These are phyloP conservation scores for Trinectes maculatus DNA, from an alignment of 2,113 vertebrate species.

Conservation along the genomic window DNA sequence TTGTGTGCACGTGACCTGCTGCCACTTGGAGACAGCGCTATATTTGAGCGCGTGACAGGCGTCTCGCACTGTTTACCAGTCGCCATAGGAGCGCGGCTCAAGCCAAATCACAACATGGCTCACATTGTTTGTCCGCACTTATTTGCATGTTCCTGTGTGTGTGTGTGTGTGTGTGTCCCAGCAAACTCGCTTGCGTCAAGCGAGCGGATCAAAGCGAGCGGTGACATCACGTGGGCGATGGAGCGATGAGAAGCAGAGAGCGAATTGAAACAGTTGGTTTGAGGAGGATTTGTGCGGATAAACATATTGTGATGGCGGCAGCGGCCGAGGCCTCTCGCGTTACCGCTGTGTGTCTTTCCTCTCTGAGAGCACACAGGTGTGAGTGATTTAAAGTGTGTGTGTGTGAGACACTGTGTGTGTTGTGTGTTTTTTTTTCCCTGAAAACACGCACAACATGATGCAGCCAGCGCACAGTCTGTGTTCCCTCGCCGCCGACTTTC, in stretches of 20 bases:
- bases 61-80: constrained; percentile 34
- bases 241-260: constrained; percentile 12
- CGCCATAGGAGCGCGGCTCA: constrained; percentile 32
- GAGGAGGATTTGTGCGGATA: constrained; percentile 13
- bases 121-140: constrained; percentile 40
- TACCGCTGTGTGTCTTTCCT: constrained; percentile 41
- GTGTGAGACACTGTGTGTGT: constrained; percentile 37
- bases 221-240: constrained; percentile 13
- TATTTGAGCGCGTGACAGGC: constrained; percentile 48
- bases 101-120: constrained; percentile 33
- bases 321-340: background rate
- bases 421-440: constrained; percentile 7
- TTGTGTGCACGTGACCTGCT: constrained; percentile 16
- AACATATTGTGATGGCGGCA: constrained; percentile 11
- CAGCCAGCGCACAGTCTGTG: constrained; percentile 17
- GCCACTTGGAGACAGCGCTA: constrained; percentile 49
- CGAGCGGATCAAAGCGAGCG: constrained; percentile 1
- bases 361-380: constrained; percentile 69
- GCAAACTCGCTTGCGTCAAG: constrained; percentile 24
- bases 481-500: constrained; percentile 56
- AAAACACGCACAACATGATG: background rate
- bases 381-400: constrained; percentile 73
- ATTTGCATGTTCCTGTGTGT: constrained; percentile 13
- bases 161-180: constrained; percentile 9
- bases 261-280: constrained; percentile 33